These are phyloP conservation scores for Gopherus flavomarginatus DNA, from an alignment of 2,113 vertebrate species.

Conservation along the genomic window DNA sequence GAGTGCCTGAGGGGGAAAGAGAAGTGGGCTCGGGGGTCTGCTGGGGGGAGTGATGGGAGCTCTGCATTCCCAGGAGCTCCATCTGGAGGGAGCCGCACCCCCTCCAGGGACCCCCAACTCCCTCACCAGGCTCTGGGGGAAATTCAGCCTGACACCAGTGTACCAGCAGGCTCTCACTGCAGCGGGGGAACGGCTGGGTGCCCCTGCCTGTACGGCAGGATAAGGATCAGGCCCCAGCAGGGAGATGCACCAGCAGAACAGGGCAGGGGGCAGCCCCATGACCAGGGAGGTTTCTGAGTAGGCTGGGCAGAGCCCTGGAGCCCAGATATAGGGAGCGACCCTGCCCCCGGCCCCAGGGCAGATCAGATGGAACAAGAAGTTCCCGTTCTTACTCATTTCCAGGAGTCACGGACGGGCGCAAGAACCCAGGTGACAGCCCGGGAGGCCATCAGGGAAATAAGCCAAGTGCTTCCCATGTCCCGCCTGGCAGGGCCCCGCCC, in stretches of 20 bases:
- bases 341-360: too few relatives aligned
- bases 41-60: neutral
- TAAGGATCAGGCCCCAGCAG: too few relatives aligned
- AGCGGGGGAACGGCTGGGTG: neutral
- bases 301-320: too few relatives aligned
- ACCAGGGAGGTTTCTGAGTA: neutral
- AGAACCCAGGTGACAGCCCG: neutral
- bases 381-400: neutral
- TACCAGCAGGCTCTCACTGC: neutral
- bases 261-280: too few relatives aligned
- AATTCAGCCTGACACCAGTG: neutral
- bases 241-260: too few relatives aligned
- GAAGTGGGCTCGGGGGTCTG: neutral
- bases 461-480: neutral
- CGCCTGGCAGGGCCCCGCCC: neutral
- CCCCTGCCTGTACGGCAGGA: neutral
- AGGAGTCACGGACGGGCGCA: too few relatives aligned
- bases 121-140: neutral
- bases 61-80: neutral
- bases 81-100: neutral
- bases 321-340: neutral
- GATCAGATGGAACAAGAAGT: neutral
- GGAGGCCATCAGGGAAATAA: neutral
- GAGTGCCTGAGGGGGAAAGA: conserved; percentile 80
- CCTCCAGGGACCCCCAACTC: too few relatives aligned